These are phyloP conservation scores for Neopipo cinnamomea DNA, from an alignment of 2,113 vertebrate species.

Conservation along the genomic window DNA sequence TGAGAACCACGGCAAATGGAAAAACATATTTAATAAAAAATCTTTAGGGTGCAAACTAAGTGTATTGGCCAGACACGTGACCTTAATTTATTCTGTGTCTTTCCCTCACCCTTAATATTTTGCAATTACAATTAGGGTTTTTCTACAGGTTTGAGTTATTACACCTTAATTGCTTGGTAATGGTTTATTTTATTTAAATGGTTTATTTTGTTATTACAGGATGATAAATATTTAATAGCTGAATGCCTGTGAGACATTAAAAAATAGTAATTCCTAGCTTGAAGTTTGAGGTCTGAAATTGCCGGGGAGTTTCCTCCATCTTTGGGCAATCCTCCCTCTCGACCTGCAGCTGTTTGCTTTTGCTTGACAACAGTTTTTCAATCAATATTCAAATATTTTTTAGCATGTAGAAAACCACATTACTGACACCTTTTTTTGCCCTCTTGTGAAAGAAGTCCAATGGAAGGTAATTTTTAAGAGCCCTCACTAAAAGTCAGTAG, in stretches of 20 bases:
- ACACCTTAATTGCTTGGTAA: neutral
- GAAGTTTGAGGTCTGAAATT: neutral
- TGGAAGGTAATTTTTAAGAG: neutral
- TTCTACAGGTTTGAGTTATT: slow-evolving; percentile 1
- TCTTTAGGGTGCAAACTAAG: slow-evolving; percentile 39
- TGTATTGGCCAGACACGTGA: slow-evolving; percentile 4
- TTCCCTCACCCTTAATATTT: slow-evolving; percentile 34
- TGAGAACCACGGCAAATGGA: slow-evolving; percentile 3
- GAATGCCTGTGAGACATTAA: neutral
- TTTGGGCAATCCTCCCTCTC: neutral
- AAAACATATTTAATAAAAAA: slow-evolving; percentile 47
- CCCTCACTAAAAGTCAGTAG: neutral
- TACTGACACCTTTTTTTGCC: neutral
- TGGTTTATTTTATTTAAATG: slow-evolving; percentile 20
- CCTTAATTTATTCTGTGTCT: slow-evolving; percentile 43
- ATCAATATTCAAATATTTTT: neutral
- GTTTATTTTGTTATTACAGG: slow-evolving; percentile 1
- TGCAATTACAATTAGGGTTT: neutral
- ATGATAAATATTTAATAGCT: neutral
- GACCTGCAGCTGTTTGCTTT: neutral
- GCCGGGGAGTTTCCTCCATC: neutral
- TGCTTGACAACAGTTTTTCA: neutral
- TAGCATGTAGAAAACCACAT: neutral
- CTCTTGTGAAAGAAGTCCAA: neutral
- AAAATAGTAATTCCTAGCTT: neutral